These are phyloP conservation scores for Mormyrops attenuatus DNA, from an alignment of 2,797 vertebrate genomes.

Conservation along the genomic window DNA sequence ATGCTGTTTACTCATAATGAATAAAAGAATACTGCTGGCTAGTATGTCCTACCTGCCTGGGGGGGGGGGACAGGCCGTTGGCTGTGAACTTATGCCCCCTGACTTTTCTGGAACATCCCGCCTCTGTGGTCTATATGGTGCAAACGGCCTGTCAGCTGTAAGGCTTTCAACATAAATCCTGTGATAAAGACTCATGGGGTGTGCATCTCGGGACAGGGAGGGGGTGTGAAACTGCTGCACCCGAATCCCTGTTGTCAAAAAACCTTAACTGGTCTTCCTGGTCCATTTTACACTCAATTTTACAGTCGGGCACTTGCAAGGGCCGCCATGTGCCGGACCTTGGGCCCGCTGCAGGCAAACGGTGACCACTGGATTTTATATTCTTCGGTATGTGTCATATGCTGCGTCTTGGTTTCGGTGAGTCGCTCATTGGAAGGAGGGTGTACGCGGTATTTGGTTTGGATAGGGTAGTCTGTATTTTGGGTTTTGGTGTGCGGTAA, in stretches of 20 bases:
- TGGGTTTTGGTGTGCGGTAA: not conserved
- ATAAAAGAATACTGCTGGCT: not conserved
- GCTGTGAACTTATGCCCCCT: not conserved
- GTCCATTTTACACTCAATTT: not conserved
- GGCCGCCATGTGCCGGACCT: not conserved
- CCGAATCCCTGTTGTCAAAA: not conserved
- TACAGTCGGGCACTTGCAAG: not conserved
- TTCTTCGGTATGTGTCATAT: not conserved
- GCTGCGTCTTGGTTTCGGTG: not conserved
- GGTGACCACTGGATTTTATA: not conserved
- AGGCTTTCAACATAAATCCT: not conserved
- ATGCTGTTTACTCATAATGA: not conserved
- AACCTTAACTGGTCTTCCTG: not conserved
- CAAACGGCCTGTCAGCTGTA: not conserved
- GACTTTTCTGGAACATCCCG: not conserved
- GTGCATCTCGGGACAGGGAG: not conserved
- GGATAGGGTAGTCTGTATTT: not conserved
- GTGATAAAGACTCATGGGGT: not conserved
- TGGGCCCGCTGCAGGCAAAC: not conserved
- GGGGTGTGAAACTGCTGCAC: not conserved
- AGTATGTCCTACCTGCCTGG: not conserved
- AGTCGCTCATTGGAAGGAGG: not conserved
- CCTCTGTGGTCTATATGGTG: not conserved
- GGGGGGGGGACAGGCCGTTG: not conserved
- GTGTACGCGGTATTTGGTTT: not conserved